Percentiles rank a stretch among this genome's conserved stretches.
Evolutionary conservation across 2,113 vertebrate species (phyloP).

Genomic region (Puntigrus tetrazona): DNA sequence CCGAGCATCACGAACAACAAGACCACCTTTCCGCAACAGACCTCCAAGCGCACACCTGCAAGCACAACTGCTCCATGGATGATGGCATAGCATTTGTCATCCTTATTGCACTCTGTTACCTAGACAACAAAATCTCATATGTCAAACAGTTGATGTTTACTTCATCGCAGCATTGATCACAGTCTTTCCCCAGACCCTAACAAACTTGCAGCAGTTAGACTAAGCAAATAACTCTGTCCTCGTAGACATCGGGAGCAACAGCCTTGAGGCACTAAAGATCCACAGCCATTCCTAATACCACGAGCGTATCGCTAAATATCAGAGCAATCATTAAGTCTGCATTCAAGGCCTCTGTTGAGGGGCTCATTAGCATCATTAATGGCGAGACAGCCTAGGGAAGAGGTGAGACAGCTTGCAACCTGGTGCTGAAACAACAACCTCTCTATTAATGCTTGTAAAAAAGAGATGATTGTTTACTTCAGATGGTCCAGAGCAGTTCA

Average conservation of each 20-base stretch:
- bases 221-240: not conserved
- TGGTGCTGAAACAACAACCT: not conserved
- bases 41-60: not conserved
- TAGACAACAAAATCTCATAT: not conserved
- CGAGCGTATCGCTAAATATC: not conserved
- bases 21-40: not conserved
- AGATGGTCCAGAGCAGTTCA: not conserved
- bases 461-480: not conserved
- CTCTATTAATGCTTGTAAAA: constrained; percentile 1
- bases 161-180: not conserved
- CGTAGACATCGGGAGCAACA: not conserved
- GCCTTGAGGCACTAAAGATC: not conserved
- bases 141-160: not conserved
- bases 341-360: not conserved
- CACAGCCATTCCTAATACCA: not conserved
- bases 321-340: not conserved
- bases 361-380: not conserved
- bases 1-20: not conserved
- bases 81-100: not conserved
- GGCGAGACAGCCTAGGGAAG: not conserved
- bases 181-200: not conserved
- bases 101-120: not conserved
- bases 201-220: not conserved
- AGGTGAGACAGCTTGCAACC: constrained; percentile 8
- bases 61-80: not conserved